Percentiles rank a stretch among this genome's conserved stretches.
Conservation (phyloP, 1,140 invertebrate genomes). For the Drosophila persimilis region DNA sequence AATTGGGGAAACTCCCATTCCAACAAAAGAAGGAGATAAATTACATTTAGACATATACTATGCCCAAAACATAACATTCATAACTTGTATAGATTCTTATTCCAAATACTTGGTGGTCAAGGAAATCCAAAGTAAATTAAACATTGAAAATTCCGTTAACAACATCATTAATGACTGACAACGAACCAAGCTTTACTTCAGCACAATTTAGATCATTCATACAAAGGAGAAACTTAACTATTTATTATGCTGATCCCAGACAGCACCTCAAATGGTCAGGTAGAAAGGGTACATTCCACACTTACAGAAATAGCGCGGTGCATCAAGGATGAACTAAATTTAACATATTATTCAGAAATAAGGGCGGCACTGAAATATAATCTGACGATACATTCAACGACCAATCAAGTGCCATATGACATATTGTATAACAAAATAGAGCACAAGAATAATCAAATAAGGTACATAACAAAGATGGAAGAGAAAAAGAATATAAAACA, state of each 20-base stretch:
- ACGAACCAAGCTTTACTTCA: neutral
- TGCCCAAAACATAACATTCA: conserved; percentile 2
- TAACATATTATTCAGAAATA: too few species aligned
- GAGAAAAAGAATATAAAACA: neutral
- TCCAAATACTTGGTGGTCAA: conserved; percentile 25
- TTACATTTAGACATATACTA: neutral
- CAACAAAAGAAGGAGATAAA: neutral
- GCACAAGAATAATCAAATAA: neutral
- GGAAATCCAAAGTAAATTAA: conserved; percentile 26
- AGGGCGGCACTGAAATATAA: too few species aligned
- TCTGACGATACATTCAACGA: too few species aligned
- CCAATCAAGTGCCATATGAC: too few species aligned
- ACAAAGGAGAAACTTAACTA: neutral
- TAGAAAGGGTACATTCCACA: too few species aligned
- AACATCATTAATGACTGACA: neutral
- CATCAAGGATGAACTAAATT: neutral
- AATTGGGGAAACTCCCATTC: conserved; percentile 1
- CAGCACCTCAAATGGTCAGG: neutral
- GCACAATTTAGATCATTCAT: conserved; percentile 1
- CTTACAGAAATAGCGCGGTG: neutral
- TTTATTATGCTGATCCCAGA: conserved; percentile 3
- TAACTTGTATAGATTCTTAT: conserved; percentile 24
- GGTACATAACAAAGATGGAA: neutral
- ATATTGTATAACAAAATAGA: neutral
- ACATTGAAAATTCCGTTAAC: conserved; percentile 8